Evolutionary conservation across 2,888 invertebrate genomes (phyloP), one percentile per base, ranked within the genome.

Genomic region (Encarsia formosa): DNA sequence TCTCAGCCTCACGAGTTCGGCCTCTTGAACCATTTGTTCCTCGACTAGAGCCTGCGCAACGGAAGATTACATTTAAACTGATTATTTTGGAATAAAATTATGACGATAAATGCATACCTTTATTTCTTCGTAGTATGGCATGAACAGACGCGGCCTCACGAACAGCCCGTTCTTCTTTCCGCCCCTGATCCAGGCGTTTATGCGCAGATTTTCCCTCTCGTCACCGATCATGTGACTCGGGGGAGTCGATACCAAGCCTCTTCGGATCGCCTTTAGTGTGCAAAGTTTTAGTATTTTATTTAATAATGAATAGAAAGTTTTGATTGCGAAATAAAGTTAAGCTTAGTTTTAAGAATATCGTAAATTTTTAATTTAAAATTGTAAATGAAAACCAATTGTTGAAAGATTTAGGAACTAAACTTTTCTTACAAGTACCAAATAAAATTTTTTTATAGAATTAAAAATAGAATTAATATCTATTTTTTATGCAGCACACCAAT

Each of bases 111-210:
- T 29, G 5, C 56, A 50, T 63, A 87, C 88, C 81, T 94, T 95
- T 11, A 92, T 84, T 78, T 95, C 96, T 71, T 96, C 95, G 64
- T 91, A 90, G 73, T 95, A 95, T 32, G 96, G 95, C 81, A 91
- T 87, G 76, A 95, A 97, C 57, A 94, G 83, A 38, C 97, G 79
- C 44, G 96, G 93, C 60, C 92, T 84, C 5, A 91, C 85, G 69
- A 83, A 85, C 11, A 88, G 76, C 49, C 88, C 88, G 65, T 83
- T 84, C 62, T 79, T 79, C 64, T 83, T 84, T 13, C 82, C 82
- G 44, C 86, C 82, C 18, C 87, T 82, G 57, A 90, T 87, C 91
- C 91, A 91, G 34, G 90, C 90, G 69, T 85, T 87, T 58, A 84
- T 79, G 44, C 84, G 76, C 39, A 84, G 70, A 69, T 82, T 84